These are phyloP conservation scores for Paraplagusia blochii DNA, from an alignment of 2,113 vertebrate species.

Conservation along the genomic window DNA sequence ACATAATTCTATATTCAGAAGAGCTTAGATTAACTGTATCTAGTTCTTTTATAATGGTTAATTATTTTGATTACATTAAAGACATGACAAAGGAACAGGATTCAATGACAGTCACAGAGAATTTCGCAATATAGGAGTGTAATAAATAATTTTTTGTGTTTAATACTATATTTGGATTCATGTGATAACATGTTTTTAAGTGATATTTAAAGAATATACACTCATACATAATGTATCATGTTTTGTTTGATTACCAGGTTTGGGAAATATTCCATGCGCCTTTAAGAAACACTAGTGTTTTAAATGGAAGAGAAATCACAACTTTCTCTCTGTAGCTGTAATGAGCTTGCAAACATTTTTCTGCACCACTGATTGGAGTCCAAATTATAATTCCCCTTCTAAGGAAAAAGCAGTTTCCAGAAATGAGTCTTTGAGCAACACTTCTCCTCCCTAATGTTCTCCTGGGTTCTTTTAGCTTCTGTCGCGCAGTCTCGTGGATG, in stretches of 20 bases:
- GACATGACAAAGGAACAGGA: too few species aligned
- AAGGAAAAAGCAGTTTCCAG: neutral
- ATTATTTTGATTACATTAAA: too few species aligned
- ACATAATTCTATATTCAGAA: slow-evolving; percentile 41
- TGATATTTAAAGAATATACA: too few species aligned
- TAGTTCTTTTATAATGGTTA: too few species aligned
- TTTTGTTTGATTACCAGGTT: slow-evolving; percentile 18
- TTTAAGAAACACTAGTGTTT: slow-evolving; percentile 19
- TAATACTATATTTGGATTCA: too few species aligned
- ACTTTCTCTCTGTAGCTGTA: slow-evolving; percentile 39
- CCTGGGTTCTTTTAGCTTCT: slow-evolving; percentile 37
- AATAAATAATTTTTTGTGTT: too few species aligned
- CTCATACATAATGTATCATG: too few species aligned
- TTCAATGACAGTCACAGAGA: too few species aligned
- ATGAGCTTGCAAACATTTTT: slow-evolving; percentile 39
- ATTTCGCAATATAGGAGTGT: too few species aligned
- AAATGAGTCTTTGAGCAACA: slow-evolving; percentile 22
- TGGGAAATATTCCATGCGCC: slow-evolving; percentile 19
- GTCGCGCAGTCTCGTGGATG: slow-evolving; percentile 34
- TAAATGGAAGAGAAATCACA: slow-evolving; percentile 41
- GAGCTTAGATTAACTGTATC: too few species aligned
- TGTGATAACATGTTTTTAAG: too few species aligned
- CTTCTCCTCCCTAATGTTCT: slow-evolving; percentile 41
- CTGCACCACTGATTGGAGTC: slow-evolving; percentile 31
- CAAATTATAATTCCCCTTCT: slow-evolving; percentile 30